Evolutionary conservation across 2,113 vertebrate species (phyloP).

Genomic region (Hippocampus barbouri): DNA sequence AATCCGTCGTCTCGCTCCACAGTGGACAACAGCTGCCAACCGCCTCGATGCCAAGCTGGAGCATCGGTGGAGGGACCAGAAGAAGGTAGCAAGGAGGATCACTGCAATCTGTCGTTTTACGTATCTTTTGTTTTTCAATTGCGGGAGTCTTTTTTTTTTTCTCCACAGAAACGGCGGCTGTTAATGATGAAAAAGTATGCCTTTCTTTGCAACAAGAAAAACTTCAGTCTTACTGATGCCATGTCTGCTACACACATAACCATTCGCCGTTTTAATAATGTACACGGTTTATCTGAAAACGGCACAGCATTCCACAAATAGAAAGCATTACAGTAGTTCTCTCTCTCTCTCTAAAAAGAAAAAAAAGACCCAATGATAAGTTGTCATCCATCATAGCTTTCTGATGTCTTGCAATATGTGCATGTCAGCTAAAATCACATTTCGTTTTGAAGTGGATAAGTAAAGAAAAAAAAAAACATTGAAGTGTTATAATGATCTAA

Average conservation of each 20-base stretch:
- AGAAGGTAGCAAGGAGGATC: slow-evolving; percentile 67
- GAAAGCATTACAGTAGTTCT: no score
- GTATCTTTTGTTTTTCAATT: background rate
- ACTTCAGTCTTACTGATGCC: no score
- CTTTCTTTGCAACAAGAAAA: no score
- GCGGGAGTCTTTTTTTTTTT: background rate
- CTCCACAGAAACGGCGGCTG: background rate
- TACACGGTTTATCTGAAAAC: no score
- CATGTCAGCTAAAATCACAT: background rate
- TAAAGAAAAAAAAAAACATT: background rate
- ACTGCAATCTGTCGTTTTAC: background rate
- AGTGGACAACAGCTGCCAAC: slow-evolving; percentile 84
- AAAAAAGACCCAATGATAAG: background rate
- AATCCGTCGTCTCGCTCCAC: slow-evolving; percentile 79
- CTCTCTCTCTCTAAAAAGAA: background rate
- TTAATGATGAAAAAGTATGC: no score
- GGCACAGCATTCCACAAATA: no score
- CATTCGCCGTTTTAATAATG: no score
- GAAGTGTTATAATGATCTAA: background rate
- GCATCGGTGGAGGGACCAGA: slow-evolving; percentile 77
- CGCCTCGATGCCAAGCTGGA: slow-evolving; percentile 78
- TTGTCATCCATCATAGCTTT: background rate
- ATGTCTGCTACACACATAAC: no score
- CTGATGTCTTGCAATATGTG: background rate
- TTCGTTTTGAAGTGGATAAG: background rate